Evolutionary conservation across 2,113 vertebrate genomes (phyloP), one percentile per base, ranked within the genome.

Genomic region (Corythornis madagascariensis): DNA sequence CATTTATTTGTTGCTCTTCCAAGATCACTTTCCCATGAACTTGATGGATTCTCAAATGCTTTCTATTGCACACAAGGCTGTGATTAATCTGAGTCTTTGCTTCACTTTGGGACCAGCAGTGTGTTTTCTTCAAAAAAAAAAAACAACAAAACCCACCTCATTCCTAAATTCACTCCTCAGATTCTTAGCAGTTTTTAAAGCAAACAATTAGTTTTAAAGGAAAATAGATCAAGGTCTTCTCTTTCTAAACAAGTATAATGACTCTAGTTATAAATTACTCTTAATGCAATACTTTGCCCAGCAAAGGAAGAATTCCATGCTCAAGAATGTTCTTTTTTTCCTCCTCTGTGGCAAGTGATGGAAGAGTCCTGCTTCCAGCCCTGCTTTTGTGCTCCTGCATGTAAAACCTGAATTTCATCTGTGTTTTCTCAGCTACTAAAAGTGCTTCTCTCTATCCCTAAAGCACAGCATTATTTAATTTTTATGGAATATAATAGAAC

Each of bases 11-110:
- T 93, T 95, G 83, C 93, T 95, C 69, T 89, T 95, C 94, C 85
- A 92, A 91, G 89, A 95, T 94, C 92, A 95, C 90, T 96, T 96
- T 96, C 96, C 96, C 96, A 96, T 96, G 96, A 96, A 97, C 94
- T 92, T 92, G 83, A 94, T 91, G 83, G 94, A 92, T 94, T 93
- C 75, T 91, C 86, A 92, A 95, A 94, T 84, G 95, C 83, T 42
- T 94, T 60, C 69, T 71, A 80, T 74, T 67, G 53, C 86, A 78
- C 72, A 85, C 75, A 89, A 82, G 60, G 86, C 52, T 72, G 69
- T 93, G 94, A 96, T 96, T 93, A 95, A 89, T 94, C 57, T 86
- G 59, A 83, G 42, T 57, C 83, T 87, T 88, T 88, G 28, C 35
- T 95, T 90, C 87, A 56, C 56, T 94, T 90, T 95, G 73, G 59